These are phyloP conservation scores for Harpalus rubripes DNA, from an alignment of 2,888 invertebrate species.

Conservation along the genomic window DNA sequence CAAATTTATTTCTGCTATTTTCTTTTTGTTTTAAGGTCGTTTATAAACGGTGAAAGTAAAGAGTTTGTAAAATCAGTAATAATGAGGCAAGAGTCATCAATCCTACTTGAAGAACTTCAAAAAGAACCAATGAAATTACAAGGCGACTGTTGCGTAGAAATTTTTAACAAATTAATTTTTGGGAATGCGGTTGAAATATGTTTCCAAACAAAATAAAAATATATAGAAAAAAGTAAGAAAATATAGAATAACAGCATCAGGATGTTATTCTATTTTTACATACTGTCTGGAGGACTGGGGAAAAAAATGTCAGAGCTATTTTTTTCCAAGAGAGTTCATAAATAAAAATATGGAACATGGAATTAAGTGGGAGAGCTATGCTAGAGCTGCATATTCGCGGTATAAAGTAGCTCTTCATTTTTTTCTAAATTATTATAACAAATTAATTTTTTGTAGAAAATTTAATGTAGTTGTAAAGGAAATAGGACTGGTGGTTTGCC, in stretches of 20 bases:
- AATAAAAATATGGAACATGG: slow-evolving; percentile 17
- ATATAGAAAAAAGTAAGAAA: neutral
- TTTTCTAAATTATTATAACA: neutral
- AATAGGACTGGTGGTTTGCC: too few relatives aligned
- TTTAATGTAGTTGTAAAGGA: too few relatives aligned
- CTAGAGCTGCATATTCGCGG: slow-evolving; percentile 7
- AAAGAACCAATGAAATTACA: neutral
- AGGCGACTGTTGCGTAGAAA: neutral
- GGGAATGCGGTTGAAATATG: neutral
- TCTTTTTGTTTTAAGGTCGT: too few relatives aligned
- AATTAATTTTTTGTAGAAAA: too few relatives aligned
- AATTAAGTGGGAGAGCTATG: slow-evolving; percentile 11
- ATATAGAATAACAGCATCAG: slow-evolving; percentile 7
- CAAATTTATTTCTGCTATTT: too few relatives aligned
- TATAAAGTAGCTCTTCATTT: neutral
- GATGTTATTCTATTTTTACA: slow-evolving; percentile 3
- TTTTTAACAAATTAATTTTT: neutral
- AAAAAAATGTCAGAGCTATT: slow-evolving; percentile 3
- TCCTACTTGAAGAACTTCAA: neutral
- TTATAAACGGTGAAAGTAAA: too few relatives aligned
- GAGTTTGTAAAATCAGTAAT: too few relatives aligned
- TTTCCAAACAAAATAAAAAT: neutral
- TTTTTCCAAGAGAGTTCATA: slow-evolving; percentile 2
- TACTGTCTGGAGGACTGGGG: neutral
- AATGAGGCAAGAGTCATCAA: slow-evolving; percentile 3